A percentile compares a stretch with the other conserved stretches of the same genome.
These are phyloP conservation scores for Cenopis cana DNA, from an alignment of 2,888 invertebrate genomes.

Conservation along the genomic window DNA sequence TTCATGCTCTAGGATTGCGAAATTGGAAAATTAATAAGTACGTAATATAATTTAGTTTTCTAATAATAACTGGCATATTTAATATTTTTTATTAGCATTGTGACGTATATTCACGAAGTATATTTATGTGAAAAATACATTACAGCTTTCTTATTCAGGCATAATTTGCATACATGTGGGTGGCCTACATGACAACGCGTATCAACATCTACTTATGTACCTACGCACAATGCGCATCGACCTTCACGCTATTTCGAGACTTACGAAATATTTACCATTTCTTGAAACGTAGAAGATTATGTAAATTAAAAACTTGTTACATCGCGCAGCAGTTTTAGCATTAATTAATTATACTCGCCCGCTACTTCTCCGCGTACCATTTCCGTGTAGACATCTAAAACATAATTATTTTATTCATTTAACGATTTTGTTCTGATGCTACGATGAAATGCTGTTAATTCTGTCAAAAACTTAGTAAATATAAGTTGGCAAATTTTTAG, in stretches of 20 bases:
- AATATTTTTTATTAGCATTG: too few species aligned
- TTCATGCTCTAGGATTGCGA: too few species aligned
- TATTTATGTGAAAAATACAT: background rate
- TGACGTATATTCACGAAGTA: background rate
- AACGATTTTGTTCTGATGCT: background rate
- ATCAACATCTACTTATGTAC: too few species aligned
- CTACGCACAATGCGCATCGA: constrained; percentile 43
- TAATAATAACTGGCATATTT: too few species aligned
- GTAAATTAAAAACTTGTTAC: constrained; percentile 9
- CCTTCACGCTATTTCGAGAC: constrained; percentile 53
- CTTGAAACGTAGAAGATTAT: constrained; percentile 18
- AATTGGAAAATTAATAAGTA: too few species aligned
- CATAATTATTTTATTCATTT: background rate
- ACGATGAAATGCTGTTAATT: too few species aligned
- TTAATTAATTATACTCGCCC: constrained; percentile 10
- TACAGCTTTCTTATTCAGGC: background rate
- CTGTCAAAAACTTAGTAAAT: too few species aligned
- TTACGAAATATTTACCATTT: constrained; percentile 40
- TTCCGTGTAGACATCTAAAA: background rate
- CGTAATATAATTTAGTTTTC: too few species aligned
- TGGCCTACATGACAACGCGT: constrained; percentile 50
- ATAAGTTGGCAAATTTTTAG: too few species aligned
- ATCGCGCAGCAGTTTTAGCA: background rate
- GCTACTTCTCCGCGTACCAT: background rate
- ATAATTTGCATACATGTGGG: constrained; percentile 50